Evolutionary conservation across 1,140 invertebrate genomes (phyloP).

Genomic region (Helicorthomorpha holstii): DNA sequence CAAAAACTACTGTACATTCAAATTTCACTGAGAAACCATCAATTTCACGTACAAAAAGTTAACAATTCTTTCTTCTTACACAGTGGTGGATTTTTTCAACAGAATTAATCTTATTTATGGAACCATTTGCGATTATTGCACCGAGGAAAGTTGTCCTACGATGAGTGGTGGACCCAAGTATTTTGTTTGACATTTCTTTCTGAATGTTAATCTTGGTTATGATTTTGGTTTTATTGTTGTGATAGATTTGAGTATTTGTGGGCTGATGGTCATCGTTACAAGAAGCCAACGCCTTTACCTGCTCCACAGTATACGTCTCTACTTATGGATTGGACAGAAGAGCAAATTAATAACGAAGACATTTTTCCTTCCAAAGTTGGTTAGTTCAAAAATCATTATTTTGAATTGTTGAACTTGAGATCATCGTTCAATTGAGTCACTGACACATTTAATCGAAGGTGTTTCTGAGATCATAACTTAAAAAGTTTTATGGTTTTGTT

Average conservation of each 20-base stretch:
- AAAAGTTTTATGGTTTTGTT: too few relatives aligned
- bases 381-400: constrained; percentile 29
- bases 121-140: constrained; percentile 74
- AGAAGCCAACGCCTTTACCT: constrained; percentile 72
- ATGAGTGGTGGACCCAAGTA: constrained; percentile 68
- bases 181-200: too few relatives aligned
- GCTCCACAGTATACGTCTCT: constrained; percentile 72
- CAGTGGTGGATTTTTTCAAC: constrained; percentile 93
- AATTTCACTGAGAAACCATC: too few relatives aligned
- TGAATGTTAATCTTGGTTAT: too few relatives aligned
- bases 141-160: constrained; percentile 65
- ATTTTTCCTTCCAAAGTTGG: constrained; percentile 65
- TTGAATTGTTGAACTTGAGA: constrained; percentile 4
- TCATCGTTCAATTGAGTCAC: constrained; percentile 1
- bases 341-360: constrained; percentile 79
- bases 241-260: constrained; percentile 74
- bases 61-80: constrained; percentile 17
- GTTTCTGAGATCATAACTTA: too few relatives aligned
- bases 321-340: constrained; percentile 89
- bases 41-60: too few relatives aligned
- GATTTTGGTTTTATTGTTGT: neutral
- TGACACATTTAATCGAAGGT: too few relatives aligned
- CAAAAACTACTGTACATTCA: neutral
- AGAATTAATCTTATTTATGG: constrained; percentile 87
- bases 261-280: constrained; percentile 70